Evolutionary conservation across 2,797 vertebrate species (phyloP), one percentile per base, ranked within the genome.

Genomic region (Chromobotia macracanthus): DNA sequence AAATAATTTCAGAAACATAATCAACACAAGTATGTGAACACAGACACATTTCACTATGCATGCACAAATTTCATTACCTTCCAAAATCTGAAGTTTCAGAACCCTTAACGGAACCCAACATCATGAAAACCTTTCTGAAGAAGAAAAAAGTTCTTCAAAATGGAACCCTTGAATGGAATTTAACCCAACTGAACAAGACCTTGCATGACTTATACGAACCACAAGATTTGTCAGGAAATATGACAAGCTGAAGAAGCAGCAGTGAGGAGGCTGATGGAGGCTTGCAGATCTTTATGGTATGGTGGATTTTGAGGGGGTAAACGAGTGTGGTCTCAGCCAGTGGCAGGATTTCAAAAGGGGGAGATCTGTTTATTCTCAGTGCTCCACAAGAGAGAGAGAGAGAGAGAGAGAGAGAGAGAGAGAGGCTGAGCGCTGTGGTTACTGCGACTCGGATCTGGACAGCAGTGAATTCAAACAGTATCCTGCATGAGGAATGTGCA

Each of bases 361-460:
- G 13, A 84, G 84, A 89, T 75, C 78, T 88, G 83, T 91, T 91
- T 91, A 90, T 89, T 92, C 23, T 23, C 11, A 60, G 56, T 6
- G 6, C 56, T 60, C 58, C 23, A 31, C 13, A 61, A 41, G 38
- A 41, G 38, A 41, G 38, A 41, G 38, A 41, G 38, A 41, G 38
- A 41, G 38, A 41, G 38, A 41, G 38, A 41, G 38, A 50, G 48
- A 50, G 48, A 50, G 48, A 13, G 13, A 50, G 13, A 50, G 48
- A 50, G 48, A 50, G 48, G 10, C 11, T 13, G 41, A 44, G 41
- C 41, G n/a, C 38, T n/a, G n/a, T n/a, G n/a, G n/a, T n/a, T n/a
- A 56, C 2, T 19, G 19, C n/a, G 19, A 61, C 58, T 31, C 6
- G 12, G 15, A 61, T 28, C 4, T 61, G 23, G 5, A 1, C 55